Percentiles rank a stretch among this genome's conserved stretches.
Conservation (phyloP, 1,140 invertebrate genomes). For the Hylyphantes graminicola region DNA sequence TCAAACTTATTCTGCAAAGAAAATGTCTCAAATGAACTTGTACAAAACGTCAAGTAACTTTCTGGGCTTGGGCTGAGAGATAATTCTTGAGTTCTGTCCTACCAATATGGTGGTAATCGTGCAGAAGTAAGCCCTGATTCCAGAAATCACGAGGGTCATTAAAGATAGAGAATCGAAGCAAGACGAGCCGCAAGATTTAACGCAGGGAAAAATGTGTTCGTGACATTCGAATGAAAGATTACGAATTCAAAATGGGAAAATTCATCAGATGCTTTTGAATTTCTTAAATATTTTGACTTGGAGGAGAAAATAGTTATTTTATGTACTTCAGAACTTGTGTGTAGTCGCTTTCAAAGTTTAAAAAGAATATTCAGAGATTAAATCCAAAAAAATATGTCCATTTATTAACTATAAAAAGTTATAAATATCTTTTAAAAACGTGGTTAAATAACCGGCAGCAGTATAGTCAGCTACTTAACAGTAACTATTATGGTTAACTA, state of each 20-base stretch:
- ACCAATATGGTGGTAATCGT: slow-evolving; percentile 10
- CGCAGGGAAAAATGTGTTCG: background rate
- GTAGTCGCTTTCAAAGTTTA: no score
- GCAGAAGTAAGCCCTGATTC: background rate
- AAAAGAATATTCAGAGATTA: no score
- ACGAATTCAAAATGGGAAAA: background rate
- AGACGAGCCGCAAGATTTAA: background rate
- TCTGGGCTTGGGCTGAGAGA: no score
- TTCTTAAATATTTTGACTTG: background rate
- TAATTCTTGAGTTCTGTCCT: background rate
- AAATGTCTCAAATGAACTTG: no score
- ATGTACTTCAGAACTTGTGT: background rate
- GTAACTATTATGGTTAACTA: no score
- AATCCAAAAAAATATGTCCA: no score
- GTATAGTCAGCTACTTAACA: no score
- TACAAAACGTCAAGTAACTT: no score
- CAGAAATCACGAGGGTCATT: slow-evolving; percentile 3
- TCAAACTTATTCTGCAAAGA: no score
- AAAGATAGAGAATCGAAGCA: background rate
- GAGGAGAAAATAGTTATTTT: background rate
- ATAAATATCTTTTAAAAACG: no score
- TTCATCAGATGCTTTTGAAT: background rate
- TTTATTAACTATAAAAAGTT: no score
- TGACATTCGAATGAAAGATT: slow-evolving; percentile 6
- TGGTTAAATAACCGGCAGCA: no score